phyloP scores from a whole-genome alignment of 2,113 vertebrate species.

The Acrocephalus kingi region DNA sequence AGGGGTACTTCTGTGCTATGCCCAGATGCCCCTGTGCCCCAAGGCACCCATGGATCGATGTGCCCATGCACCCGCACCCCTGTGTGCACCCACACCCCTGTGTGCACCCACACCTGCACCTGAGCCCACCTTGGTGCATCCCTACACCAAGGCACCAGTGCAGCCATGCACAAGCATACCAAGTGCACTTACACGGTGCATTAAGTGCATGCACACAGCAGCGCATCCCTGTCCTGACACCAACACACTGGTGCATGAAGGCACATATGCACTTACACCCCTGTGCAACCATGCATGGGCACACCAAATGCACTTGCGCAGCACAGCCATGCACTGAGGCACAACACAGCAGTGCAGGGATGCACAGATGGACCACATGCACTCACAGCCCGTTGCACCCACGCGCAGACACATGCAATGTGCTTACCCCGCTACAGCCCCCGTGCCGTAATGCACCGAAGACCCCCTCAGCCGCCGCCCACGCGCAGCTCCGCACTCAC shows the following conservation, averaged over 20 bases:
- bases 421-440: accelerated
- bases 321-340: accelerated
- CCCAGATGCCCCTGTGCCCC: neutral
- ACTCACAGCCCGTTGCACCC: accelerated
- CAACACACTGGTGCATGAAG: neutral
- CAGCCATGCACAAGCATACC: no score
- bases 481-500: constrained; percentile 45
- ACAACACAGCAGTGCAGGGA: accelerated
- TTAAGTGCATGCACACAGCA: no score
- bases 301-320: accelerated
- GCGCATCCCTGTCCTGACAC: neutral
- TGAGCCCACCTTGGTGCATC: neutral
- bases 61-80: accelerated
- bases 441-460: accelerated
- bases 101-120: neutral
- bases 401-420: accelerated
- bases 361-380: accelerated
- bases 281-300: accelerated
- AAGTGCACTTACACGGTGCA: neutral
- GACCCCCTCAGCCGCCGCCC: accelerated
- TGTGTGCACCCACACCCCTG: neutral
- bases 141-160: neutral
- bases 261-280: neutral
- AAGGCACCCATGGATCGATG: accelerated
- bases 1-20: no score